Conservation (phyloP, 1,140 invertebrate species). For the Platyura marginata region DNA sequence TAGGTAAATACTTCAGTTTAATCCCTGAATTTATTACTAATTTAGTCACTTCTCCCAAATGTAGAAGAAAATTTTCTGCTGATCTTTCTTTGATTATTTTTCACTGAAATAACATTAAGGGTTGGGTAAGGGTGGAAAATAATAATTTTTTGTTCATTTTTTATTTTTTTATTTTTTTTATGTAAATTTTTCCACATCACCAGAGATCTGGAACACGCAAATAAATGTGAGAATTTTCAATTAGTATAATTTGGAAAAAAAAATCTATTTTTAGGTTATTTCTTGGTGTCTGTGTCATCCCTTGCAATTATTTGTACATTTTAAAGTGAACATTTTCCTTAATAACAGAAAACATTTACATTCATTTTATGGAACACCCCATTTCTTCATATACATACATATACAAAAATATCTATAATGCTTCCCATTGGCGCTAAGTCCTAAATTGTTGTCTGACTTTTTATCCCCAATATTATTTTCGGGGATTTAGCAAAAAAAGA, state of each 20-base stretch:
- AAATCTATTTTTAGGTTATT: not conserved
- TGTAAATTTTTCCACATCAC: not conserved
- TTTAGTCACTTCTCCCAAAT: no score
- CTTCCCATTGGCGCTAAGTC: not conserved
- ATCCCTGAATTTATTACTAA: no score
- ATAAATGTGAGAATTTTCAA: not conserved
- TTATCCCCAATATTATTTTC: not conserved
- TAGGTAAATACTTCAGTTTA: no score
- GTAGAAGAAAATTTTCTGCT: not conserved
- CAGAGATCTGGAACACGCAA: not conserved
- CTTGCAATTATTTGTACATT: not conserved
- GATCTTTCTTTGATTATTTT: not conserved
- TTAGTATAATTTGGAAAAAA: not conserved
- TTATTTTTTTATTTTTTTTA: not conserved
- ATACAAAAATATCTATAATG: no score
- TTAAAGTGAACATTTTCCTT: not conserved
- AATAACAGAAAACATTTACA: not conserved
- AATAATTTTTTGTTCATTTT: not conserved
- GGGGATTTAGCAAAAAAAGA: not conserved
- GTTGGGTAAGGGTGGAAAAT: not conserved
- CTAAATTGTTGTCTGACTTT: not conserved
- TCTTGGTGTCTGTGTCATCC: not conserved
- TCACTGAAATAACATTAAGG: not conserved
- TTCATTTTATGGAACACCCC: not conserved
- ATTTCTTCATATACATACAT: no score